Percentiles rank a stretch among this genome's conserved stretches.
phyloP scores from a whole-genome alignment of 2,797 vertebrate genomes.

The Tokudaia muenninki region DNA sequence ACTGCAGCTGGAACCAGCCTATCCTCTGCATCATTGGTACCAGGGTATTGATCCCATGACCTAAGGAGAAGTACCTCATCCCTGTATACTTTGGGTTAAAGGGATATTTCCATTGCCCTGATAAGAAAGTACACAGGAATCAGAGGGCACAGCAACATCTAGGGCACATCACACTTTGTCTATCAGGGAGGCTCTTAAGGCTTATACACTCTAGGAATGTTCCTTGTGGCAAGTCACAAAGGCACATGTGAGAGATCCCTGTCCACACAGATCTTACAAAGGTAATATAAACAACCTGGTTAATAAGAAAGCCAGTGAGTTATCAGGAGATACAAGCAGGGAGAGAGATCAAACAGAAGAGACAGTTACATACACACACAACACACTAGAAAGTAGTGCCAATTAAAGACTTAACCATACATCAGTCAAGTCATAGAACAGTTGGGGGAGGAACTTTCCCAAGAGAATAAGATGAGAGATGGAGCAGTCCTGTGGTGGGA shows the following conservation, averaged over 20 bases:
- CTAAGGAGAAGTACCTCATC: background rate
- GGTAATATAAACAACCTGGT: background rate
- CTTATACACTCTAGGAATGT: too few relatives aligned
- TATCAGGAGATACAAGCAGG: too few relatives aligned
- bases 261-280: background rate
- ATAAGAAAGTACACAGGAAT: background rate
- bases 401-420: background rate
- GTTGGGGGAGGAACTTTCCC: background rate
- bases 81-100: background rate
- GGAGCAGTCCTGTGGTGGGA: background rate
- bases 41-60: accelerated
- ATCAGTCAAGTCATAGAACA: background rate
- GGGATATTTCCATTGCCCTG: background rate
- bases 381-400: background rate
- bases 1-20: background rate
- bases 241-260: background rate
- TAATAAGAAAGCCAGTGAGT: too few relatives aligned
- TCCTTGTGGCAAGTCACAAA: background rate
- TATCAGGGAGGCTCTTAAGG: background rate
- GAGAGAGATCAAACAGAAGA: background rate
- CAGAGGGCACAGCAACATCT: background rate
- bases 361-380: background rate
- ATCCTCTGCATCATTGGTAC: background rate
- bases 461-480: background rate
- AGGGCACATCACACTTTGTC: too few relatives aligned